phyloP scores from a whole-genome alignment of 1,140 invertebrate genomes.

The Halesus radiatus region DNA sequence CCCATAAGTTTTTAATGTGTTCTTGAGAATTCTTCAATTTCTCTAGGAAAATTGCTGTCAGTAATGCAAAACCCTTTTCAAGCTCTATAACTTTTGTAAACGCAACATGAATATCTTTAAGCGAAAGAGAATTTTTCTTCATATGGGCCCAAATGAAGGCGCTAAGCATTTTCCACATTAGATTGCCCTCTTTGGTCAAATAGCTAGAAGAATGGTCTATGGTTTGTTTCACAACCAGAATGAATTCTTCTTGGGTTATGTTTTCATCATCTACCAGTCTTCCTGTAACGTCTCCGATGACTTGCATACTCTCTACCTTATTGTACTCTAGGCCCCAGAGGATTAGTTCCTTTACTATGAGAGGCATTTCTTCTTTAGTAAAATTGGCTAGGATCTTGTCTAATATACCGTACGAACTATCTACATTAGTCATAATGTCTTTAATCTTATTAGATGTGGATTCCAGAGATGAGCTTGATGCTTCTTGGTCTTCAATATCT shows the following conservation, averaged over 20 bases:
- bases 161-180: constrained; percentile 37
- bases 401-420: constrained; percentile 6
- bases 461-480: constrained; percentile 12
- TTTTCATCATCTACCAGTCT: constrained; percentile 40
- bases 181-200: constrained; percentile 28
- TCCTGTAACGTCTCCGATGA: constrained; percentile 45
- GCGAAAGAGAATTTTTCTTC: constrained; percentile 32
- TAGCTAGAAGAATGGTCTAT: constrained; percentile 33
- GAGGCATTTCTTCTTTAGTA: constrained; percentile 32
- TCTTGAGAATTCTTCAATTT: constrained; percentile 30
- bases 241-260: constrained; percentile 36
- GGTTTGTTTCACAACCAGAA: constrained; percentile 39
- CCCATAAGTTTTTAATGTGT: constrained; percentile 58
- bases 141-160: constrained; percentile 48
- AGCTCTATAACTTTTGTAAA: constrained; percentile 45
- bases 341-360: constrained; percentile 40
- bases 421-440: constrained; percentile 36
- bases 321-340: constrained; percentile 41
- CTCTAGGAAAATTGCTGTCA: constrained; percentile 42
- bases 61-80: constrained; percentile 47
- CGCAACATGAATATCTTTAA: constrained; percentile 38
- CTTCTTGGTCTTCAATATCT: constrained; percentile 28
- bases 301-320: constrained; percentile 21
- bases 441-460: constrained; percentile 15
- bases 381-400: constrained; percentile 42